Evolutionary conservation across 2,888 invertebrate species (phyloP), one percentile per base, ranked within the genome.

Genomic region (Mythimna albipuncta): DNA sequence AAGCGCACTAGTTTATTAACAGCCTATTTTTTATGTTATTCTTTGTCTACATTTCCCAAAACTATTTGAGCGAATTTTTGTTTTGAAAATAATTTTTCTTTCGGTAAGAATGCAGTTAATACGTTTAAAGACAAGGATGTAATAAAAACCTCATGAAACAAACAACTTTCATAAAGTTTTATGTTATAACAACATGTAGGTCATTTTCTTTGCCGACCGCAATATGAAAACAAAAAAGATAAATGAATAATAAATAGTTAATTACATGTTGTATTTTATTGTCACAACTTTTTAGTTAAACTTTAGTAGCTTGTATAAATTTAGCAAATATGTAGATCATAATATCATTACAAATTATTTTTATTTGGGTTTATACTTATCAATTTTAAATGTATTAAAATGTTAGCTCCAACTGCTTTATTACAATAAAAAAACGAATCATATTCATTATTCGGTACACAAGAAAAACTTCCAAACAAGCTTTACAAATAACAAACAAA

Each of bases 401-500:
- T 6, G 1, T 52, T n/a, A 21, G 1, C 3, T 13, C 1, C 6
- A 47, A 13, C 6, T 35, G 32, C 16, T 50, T 6, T n/a, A 26
- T 6, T 52, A 47, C 6, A 35, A 38, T 11, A 6, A 38, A 1
- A 38, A 69, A 59, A 10, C n/a, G 10, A 44, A 9, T 38, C 26
- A 0, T 65, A 65, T 13, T 38, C 2, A n/a, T 32, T 32, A 21
- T 57, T 58, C 2, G n/a, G 52, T 50, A 26, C 47, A 61, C 19
- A 52, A 44, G 4, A 57, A 32, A 63, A 66, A 64, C 59, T 58
- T 55, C 26, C 2, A n/a, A 47, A 50, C 13, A 10, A 54, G 16
- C 62, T 57, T 61, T 63, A 50, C 61, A 26, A 21, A 70, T 35
- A 68, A 72, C 65, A 78, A 26, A 74, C 10, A 73, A 68, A 55